Percentiles rank a stretch among this genome's conserved stretches.
phyloP scores from a whole-genome alignment of 1,140 invertebrate species.

The Anastrepha ludens region DNA sequence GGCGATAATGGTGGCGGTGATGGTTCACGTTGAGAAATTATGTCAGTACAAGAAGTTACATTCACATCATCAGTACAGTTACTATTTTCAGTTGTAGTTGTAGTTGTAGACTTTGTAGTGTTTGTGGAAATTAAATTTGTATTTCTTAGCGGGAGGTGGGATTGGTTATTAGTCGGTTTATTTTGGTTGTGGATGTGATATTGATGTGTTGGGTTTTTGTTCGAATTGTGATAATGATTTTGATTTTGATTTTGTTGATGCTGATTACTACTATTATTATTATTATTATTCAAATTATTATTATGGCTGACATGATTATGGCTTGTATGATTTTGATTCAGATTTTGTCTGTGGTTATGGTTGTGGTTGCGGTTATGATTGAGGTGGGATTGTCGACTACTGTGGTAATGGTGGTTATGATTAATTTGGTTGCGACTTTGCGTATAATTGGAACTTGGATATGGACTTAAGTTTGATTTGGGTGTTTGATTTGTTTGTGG shows the following conservation, averaged over 20 bases:
- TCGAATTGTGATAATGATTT: not conserved
- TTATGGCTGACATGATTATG: constrained; percentile 56
- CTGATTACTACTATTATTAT: constrained; percentile 58
- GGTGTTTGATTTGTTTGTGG: not conserved
- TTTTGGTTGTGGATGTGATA: constrained; percentile 64
- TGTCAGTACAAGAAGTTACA: constrained; percentile 74
- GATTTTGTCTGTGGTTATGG: not conserved
- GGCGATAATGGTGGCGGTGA: constrained; percentile 15
- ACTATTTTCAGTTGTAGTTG: constrained; percentile 73
- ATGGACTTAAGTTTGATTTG: not conserved
- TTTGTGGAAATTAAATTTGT: constrained; percentile 53
- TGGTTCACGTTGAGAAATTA: constrained; percentile 70
- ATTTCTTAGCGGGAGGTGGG: constrained; percentile 72
- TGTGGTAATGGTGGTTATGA: not conserved
- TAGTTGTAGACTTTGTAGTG: constrained; percentile 69
- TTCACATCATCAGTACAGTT: constrained; percentile 73
- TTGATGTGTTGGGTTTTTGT: constrained; percentile 16
- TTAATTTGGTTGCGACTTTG: not conserved
- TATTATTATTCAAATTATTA: constrained; percentile 58
- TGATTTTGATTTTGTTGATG: constrained; percentile 58
- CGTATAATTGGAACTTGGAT: not conserved
- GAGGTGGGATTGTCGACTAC: not conserved
- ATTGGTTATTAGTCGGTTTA: constrained; percentile 69
- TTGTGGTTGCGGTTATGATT: not conserved
- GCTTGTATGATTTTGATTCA: not conserved